Percentiles rank a stretch among this genome's conserved stretches.
These are phyloP conservation scores for Sussaba pulchella DNA, from an alignment of 2,888 invertebrate genomes.

Conservation along the genomic window DNA sequence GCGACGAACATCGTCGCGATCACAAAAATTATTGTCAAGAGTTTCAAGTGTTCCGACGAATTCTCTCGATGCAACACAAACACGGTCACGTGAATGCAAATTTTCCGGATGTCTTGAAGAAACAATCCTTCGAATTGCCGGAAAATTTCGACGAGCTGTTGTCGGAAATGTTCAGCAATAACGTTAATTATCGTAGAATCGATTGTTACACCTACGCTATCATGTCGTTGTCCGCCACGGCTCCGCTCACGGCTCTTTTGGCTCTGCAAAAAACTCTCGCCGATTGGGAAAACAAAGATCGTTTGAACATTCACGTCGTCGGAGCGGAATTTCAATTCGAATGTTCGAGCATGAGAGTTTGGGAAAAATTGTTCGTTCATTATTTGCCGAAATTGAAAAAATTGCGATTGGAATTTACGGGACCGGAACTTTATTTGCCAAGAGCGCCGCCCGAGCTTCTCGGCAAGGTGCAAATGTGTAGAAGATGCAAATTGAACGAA, in stretches of 20 bases:
- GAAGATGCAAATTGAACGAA: conserved; percentile 70
- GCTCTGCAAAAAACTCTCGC: conserved; percentile 85
- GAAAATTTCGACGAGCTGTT: conserved; percentile 85
- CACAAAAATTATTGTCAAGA: conserved; percentile 88
- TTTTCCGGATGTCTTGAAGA: conserved; percentile 85
- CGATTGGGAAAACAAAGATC: conserved; percentile 70
- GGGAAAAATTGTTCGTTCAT: conserved; percentile 90
- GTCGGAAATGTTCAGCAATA: conserved; percentile 85
- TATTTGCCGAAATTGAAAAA: conserved; percentile 86
- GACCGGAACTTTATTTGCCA: conserved; percentile 87
- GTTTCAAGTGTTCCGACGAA: conserved; percentile 87
- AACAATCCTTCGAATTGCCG: conserved; percentile 77
- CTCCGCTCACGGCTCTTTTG: conserved; percentile 88
- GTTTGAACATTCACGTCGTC: conserved; percentile 85
- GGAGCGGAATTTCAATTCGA: conserved; percentile 91
- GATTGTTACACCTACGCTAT: conserved; percentile 88
- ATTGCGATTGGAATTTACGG: conserved; percentile 87
- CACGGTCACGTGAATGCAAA: conserved; percentile 86
- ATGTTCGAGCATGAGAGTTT: conserved; percentile 88
- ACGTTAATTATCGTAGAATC: conserved; percentile 83
- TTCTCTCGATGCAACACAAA: conserved; percentile 87
- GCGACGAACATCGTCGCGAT: conserved; percentile 85
- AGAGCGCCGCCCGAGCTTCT: conserved; percentile 86
- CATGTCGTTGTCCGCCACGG: conserved; percentile 88
- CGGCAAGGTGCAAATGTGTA: conserved; percentile 83